phyloP scores from a whole-genome alignment of 2,113 vertebrate genomes.

The Toxotes chatareus region DNA sequence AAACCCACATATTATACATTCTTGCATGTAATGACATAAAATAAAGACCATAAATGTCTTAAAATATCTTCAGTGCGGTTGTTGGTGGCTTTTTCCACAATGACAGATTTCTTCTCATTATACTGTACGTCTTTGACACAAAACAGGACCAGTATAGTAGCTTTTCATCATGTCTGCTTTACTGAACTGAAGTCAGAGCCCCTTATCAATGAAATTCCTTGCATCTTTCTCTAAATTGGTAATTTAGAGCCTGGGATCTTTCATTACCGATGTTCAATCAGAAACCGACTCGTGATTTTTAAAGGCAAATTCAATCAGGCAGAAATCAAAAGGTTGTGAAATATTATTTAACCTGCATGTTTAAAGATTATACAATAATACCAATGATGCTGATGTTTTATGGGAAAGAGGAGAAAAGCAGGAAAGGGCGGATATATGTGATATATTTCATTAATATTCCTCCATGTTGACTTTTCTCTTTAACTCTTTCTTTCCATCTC shows the following conservation, averaged over 20 bases:
- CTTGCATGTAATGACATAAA: conserved; percentile 32
- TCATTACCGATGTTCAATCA: not conserved
- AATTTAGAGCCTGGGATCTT: not conserved
- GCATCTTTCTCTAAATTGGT: not conserved
- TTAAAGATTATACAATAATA: not conserved
- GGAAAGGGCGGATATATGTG: not conserved
- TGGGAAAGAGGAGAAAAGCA: not conserved
- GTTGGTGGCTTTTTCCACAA: conserved; percentile 23
- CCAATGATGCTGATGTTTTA: not conserved
- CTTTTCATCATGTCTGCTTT: not conserved
- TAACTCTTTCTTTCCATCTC: conserved; percentile 10
- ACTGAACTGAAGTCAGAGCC: conserved; percentile 1
- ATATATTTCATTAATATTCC: not conserved
- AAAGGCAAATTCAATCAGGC: not conserved
- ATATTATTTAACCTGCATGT: not conserved
- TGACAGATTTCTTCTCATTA: conserved; percentile 14
- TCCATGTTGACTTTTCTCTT: conserved; percentile 1
- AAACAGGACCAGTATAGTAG: too few species aligned
- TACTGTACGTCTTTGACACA: not conserved
- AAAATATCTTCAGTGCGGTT: conserved; percentile 41
- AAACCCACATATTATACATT: conserved; percentile 53
- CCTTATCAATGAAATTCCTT: not conserved
- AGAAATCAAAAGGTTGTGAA: not conserved
- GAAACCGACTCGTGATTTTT: not conserved
- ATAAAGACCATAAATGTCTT: conserved; percentile 32